Percentiles rank a stretch among this genome's conserved stretches.
Evolutionary conservation across 2,888 invertebrate species (phyloP).

Genomic region (Unio pictorum): DNA sequence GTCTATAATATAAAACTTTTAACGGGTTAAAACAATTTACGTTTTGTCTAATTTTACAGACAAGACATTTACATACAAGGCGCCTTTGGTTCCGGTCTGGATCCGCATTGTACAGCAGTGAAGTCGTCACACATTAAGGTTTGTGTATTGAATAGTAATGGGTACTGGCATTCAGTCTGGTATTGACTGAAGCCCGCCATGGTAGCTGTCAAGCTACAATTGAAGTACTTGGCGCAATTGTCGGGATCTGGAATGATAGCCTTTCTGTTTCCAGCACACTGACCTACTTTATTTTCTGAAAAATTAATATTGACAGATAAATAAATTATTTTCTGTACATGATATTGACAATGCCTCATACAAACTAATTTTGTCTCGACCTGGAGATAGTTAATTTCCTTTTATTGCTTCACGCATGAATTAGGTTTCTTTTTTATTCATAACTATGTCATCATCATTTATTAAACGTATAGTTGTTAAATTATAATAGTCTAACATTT

Average conservation of each 20-base stretch:
- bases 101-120: conserved; percentile 42
- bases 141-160: conserved; percentile 41
- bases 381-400: too few relatives aligned
- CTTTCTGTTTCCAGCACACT: conserved; percentile 23
- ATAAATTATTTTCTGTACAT: neutral
- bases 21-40: neutral
- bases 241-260: conserved; percentile 40
- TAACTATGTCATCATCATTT: too few relatives aligned
- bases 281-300: conserved; percentile 38
- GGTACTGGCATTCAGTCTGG: conserved; percentile 52
- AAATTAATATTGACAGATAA: conserved; percentile 2
- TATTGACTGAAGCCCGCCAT: conserved; percentile 37
- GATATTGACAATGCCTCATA: too few relatives aligned
- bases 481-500: too few relatives aligned
- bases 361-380: too few relatives aligned
- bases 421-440: too few relatives aligned
- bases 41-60: neutral
- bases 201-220: conserved; percentile 35
- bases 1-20: too few relatives aligned
- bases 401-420: too few relatives aligned
- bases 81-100: conserved; percentile 44
- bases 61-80: conserved; percentile 46
- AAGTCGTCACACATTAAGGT: conserved; percentile 43
- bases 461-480: too few relatives aligned
- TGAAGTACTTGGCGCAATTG: conserved; percentile 52